Percentiles rank a stretch among this genome's conserved stretches.
phyloP scores from a whole-genome alignment of 2,888 invertebrate genomes.

The Malthinus seriepunctatus region DNA sequence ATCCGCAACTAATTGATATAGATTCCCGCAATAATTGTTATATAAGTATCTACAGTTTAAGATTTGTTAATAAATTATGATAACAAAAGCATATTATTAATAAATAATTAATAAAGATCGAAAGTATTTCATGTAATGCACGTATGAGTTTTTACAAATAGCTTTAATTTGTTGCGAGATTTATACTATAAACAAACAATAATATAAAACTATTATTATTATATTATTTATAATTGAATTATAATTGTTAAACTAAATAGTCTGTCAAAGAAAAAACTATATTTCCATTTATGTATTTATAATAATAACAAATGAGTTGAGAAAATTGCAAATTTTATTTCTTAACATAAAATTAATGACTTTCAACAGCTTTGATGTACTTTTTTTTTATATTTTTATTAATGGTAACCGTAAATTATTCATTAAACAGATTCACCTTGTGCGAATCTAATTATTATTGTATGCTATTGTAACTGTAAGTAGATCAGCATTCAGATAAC shows the following conservation, averaged over 20 bases:
- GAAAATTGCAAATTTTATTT: slow-evolving; percentile 20
- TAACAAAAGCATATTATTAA: too few species aligned
- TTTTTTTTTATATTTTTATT: slow-evolving; percentile 19
- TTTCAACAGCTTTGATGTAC: slow-evolving; percentile 20
- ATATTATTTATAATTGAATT: slow-evolving; percentile 9
- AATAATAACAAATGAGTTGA: slow-evolving; percentile 20
- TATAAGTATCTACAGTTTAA: too few species aligned
- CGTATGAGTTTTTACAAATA: not conserved
- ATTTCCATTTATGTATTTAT: slow-evolving; percentile 16
- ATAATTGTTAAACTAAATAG: slow-evolving; percentile 10
- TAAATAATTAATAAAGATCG: too few species aligned
- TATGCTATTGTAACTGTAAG: slow-evolving; percentile 22
- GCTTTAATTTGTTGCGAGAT: slow-evolving; percentile 11
- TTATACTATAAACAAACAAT: not conserved
- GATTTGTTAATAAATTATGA: too few species aligned
- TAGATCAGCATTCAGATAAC: slow-evolving; percentile 22
- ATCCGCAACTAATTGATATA: too few species aligned
- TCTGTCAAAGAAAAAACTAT: slow-evolving; percentile 18
- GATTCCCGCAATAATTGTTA: too few species aligned
- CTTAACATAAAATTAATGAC: slow-evolving; percentile 20
- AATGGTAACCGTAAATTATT: slow-evolving; percentile 25
- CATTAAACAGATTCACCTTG: slow-evolving; percentile 25
- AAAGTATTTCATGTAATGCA: too few species aligned
- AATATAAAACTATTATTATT: slow-evolving; percentile 10
- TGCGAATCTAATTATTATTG: slow-evolving; percentile 27